Evolutionary conservation across 1,140 invertebrate genomes (phyloP).

Genomic region (Philopotamus ludificatus): DNA sequence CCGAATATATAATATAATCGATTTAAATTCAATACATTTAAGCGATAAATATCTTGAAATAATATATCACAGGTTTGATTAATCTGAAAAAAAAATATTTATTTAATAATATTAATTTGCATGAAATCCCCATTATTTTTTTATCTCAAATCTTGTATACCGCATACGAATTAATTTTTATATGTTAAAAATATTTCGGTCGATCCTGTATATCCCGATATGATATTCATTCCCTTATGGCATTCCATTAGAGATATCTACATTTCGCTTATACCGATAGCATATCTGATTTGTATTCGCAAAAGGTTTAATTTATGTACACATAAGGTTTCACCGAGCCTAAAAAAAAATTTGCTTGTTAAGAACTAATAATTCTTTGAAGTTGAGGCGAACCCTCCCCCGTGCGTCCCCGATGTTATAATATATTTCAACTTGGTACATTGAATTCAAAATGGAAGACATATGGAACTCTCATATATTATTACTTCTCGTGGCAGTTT

Average conservation of each 20-base stretch:
- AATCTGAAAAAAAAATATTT: neutral
- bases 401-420: slow-evolving; percentile 20
- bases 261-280: neutral
- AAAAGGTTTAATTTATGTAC: slow-evolving; percentile 21
- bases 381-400: neutral
- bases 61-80: neutral
- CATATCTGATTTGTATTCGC: neutral
- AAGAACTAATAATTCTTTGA: slow-evolving; percentile 28
- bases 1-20: too few species aligned
- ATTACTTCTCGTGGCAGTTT: slow-evolving; percentile 26
- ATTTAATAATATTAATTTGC: neutral
- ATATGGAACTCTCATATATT: slow-evolving; percentile 31
- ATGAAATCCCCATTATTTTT: neutral
- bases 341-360: slow-evolving; percentile 21
- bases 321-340: slow-evolving; percentile 16
- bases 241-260: neutral
- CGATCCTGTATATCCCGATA: too few species aligned
- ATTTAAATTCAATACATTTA: too few species aligned
- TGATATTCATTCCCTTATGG: neutral
- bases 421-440: slow-evolving; percentile 32
- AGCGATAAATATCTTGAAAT: neutral
- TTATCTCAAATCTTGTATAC: neutral
- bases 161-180: neutral
- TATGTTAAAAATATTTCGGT: too few species aligned
- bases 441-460: slow-evolving; percentile 31